Evolutionary conservation across 1,140 invertebrate genomes (phyloP).

Genomic region (Drosophila tani): DNA sequence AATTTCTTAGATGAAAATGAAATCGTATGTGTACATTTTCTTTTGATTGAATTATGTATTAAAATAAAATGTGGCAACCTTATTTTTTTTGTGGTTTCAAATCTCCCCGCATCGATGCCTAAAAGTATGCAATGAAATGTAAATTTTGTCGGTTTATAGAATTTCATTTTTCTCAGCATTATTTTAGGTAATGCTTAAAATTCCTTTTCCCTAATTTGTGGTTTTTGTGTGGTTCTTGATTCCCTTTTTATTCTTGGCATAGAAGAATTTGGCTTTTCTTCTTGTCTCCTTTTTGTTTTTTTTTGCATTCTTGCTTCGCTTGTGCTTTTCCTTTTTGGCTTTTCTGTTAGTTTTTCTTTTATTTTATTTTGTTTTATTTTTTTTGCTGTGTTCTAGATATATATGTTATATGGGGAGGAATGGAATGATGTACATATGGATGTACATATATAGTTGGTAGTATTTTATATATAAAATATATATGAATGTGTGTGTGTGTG

Average conservation of each 20-base stretch:
- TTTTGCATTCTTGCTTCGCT: constrained; percentile 6
- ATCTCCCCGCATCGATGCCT: neutral
- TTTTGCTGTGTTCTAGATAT: constrained; percentile 38
- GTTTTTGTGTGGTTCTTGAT: constrained; percentile 5
- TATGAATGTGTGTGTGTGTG: neutral
- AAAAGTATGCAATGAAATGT: neutral
- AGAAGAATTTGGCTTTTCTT: constrained; percentile 19
- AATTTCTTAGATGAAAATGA: too few relatives aligned
- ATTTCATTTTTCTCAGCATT: too few relatives aligned
- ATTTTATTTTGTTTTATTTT: constrained; percentile 10
- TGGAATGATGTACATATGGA: constrained; percentile 7
- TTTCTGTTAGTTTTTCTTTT: constrained; percentile 47
- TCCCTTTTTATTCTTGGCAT: constrained; percentile 17
- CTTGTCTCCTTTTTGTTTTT: neutral
- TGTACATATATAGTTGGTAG: constrained; percentile 36
- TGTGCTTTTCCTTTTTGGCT: constrained; percentile 8
- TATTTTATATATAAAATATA: constrained; percentile 14
- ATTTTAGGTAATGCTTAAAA: neutral
- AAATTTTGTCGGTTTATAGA: too few relatives aligned
- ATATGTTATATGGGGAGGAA: neutral
- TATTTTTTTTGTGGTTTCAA: neutral
- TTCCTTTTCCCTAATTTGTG: neutral
- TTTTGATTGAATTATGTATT: too few relatives aligned
- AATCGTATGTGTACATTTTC: too few relatives aligned
- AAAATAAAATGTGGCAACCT: too few relatives aligned